Evolutionary conservation across 2,797 vertebrate genomes (phyloP).

Genomic region (Garrulus glandarius): DNA sequence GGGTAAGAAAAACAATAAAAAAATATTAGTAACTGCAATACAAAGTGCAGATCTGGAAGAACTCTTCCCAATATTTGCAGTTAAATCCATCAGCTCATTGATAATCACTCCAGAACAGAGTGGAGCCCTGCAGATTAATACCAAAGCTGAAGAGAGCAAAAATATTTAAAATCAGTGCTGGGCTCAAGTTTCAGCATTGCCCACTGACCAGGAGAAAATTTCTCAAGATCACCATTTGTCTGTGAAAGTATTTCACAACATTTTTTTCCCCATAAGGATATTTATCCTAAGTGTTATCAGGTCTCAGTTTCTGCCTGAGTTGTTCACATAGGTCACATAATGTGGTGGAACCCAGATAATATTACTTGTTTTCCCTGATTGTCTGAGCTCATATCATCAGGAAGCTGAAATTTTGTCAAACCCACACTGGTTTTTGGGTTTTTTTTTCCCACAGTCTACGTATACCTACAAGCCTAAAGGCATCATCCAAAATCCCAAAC

Average conservation of each 20-base stretch:
- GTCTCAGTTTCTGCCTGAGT: neutral
- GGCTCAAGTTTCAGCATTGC: neutral
- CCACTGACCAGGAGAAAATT: neutral
- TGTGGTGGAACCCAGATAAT: neutral
- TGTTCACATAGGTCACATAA: neutral
- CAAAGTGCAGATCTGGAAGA: neutral
- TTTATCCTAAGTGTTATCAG: neutral
- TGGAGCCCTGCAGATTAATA: neutral
- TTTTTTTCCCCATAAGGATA: neutral
- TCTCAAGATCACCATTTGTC: neutral
- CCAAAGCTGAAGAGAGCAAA: neutral
- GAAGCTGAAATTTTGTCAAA: slow-evolving; percentile 11
- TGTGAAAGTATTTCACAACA: neutral
- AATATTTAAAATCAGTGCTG: neutral
- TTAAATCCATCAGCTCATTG: neutral
- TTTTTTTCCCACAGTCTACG: accelerated
- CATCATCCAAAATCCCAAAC: neutral
- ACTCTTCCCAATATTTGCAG: neutral
- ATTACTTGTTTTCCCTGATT: neutral
- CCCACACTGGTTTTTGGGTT: neutral
- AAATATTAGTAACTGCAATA: neutral
- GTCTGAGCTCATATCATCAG: neutral
- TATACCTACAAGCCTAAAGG: neutral
- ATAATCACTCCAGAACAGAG: neutral
- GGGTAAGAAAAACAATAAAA: neutral